A percentile compares a stretch with the other conserved stretches of the same genome.
Evolutionary conservation across 2,113 vertebrate genomes (phyloP).

Genomic region (Cololabis saira): DNA sequence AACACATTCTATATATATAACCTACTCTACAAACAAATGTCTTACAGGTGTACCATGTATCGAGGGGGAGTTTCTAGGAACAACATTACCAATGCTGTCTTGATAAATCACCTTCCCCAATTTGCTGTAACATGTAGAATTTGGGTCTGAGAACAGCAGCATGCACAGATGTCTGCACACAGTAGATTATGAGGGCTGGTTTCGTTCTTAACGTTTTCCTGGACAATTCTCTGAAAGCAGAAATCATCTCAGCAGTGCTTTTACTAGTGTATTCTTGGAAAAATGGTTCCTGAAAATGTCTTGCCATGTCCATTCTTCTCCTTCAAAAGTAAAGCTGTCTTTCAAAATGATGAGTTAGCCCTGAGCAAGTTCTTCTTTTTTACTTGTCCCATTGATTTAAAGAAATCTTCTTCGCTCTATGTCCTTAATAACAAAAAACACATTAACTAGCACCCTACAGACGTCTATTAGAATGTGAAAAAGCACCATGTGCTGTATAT

Average conservation of each 20-base stretch:
- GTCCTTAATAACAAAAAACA: constrained; percentile 67
- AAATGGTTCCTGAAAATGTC: neutral
- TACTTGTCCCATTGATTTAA: constrained; percentile 30
- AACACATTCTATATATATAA: constrained; percentile 9
- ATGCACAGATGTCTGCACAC: constrained; percentile 50
- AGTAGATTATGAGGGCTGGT: constrained; percentile 20
- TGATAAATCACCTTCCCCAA: constrained; percentile 74
- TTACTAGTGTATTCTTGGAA: constrained; percentile 39
- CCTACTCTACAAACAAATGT: constrained; percentile 78
- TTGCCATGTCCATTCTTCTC: neutral
- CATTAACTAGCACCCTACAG: constrained; percentile 72
- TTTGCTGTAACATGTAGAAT: constrained; percentile 62
- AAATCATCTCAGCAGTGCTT: constrained; percentile 3
- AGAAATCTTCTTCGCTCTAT: constrained; percentile 39
- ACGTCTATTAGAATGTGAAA: constrained; percentile 79
- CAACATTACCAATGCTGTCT: constrained; percentile 65
- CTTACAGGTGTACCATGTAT: constrained; percentile 78
- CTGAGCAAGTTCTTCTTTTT: constrained; percentile 49
- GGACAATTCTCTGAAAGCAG: constrained; percentile 54
- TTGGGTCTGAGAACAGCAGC: constrained; percentile 49
- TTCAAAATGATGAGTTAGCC: constrained; percentile 54
- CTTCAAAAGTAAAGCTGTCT: constrained; percentile 39
- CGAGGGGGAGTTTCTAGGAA: constrained; percentile 66
- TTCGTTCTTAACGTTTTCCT: constrained; percentile 38
- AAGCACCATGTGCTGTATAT: constrained; percentile 74